Evolutionary conservation across 2,113 vertebrate species (phyloP).

Genomic region (Rhagologus leucostigma): DNA sequence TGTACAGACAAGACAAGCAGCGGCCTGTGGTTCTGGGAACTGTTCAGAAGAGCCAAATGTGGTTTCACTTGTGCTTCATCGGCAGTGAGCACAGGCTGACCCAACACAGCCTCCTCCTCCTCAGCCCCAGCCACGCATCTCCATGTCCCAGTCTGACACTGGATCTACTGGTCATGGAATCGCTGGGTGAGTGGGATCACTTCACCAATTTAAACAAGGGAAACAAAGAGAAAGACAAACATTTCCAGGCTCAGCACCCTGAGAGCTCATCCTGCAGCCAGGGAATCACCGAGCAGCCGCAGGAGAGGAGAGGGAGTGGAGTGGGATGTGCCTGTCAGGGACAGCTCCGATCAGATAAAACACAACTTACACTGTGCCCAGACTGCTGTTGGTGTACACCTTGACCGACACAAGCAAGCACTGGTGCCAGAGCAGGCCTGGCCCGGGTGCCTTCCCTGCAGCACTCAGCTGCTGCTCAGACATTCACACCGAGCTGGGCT

Average conservation of each 20-base stretch:
- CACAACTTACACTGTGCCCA: background rate
- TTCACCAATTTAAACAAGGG: background rate
- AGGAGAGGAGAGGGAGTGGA: background rate
- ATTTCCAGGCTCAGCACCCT: background rate
- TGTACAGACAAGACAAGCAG: background rate
- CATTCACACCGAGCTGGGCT: background rate
- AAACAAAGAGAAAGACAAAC: background rate
- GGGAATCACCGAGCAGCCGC: background rate
- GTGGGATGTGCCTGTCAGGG: background rate
- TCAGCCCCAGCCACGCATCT: fast-evolving
- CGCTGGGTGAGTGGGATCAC: background rate
- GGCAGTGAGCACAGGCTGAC: background rate
- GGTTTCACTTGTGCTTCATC: background rate
- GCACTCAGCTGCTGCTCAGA: background rate
- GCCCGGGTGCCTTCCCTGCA: background rate
- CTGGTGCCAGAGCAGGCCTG: background rate
- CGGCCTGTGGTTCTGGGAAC: background rate
- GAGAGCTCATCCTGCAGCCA: background rate
- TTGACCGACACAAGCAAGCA: background rate
- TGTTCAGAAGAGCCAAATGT: background rate
- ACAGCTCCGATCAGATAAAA: background rate
- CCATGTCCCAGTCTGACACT: background rate
- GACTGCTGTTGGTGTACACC: background rate
- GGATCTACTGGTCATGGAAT: background rate
- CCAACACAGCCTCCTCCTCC: background rate